Percentiles rank a stretch among this genome's conserved stretches.
Evolutionary conservation across 2,113 vertebrate genomes (phyloP).

Genomic region (Micromys minutus): DNA sequence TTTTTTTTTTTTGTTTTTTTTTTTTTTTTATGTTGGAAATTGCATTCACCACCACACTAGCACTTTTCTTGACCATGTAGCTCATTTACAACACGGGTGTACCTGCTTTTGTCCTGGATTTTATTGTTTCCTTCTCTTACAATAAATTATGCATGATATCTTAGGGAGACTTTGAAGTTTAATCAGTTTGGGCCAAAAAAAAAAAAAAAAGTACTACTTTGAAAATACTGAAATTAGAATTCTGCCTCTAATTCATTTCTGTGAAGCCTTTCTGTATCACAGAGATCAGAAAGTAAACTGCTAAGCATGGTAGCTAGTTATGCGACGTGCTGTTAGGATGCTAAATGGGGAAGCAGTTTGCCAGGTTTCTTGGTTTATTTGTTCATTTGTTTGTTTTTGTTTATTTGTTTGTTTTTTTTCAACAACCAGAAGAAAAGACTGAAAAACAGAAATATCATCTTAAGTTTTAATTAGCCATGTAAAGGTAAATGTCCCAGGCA

Average conservation of each 20-base stretch:
- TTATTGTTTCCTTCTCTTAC: slow-evolving; percentile 81
- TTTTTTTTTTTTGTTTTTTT: not conserved
- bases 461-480: slow-evolving; percentile 42
- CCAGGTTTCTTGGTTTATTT: not conserved
- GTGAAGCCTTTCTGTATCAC: slow-evolving; percentile 77
- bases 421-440: slow-evolving; percentile 9
- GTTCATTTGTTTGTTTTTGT: no score
- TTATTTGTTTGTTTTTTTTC: not conserved
- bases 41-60: slow-evolving; percentile 73
- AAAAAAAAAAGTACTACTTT: slow-evolving; percentile 77
- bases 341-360: not conserved
- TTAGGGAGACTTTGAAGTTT: slow-evolving; percentile 82
- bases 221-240: slow-evolving; percentile 82
- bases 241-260: slow-evolving; percentile 73
- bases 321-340: slow-evolving; percentile 57
- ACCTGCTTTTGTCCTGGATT: slow-evolving; percentile 63
- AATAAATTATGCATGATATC: slow-evolving; percentile 82
- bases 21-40: slow-evolving; percentile 65
- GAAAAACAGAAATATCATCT: not conserved
- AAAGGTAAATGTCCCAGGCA: not conserved
- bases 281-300: slow-evolving; percentile 77
- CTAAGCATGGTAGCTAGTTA: slow-evolving; percentile 66
- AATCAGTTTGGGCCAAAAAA: slow-evolving; percentile 79
- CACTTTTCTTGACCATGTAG: slow-evolving; percentile 65
- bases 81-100: slow-evolving; percentile 79